phyloP scores from a whole-genome alignment of 92 coral and sea anemone genomes.

The Umimayanthus chanpuru region DNA sequence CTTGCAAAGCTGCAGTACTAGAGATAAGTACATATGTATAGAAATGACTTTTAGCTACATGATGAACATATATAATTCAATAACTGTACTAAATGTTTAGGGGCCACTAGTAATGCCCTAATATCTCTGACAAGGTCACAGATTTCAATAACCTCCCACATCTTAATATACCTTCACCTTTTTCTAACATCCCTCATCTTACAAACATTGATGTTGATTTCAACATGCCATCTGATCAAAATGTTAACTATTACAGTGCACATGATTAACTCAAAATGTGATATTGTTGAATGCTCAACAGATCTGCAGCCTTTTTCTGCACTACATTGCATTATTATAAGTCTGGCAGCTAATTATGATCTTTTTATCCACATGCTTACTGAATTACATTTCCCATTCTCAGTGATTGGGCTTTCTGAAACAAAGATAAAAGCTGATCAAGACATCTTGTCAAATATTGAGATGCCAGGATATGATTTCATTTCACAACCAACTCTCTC shows the following conservation, averaged over 20 bases:
- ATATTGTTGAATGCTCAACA: slow-evolving; percentile 33
- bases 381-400: slow-evolving; percentile 5
- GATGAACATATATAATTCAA: too few relatives aligned
- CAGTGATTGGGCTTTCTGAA: slow-evolving; percentile 57
- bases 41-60: too few relatives aligned
- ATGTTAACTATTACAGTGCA: slow-evolving; percentile 10
- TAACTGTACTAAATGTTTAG: too few relatives aligned
- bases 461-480: too few relatives aligned
- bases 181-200: too few relatives aligned
- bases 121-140: neutral
- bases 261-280: slow-evolving; percentile 37
- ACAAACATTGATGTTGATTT: slow-evolving; percentile 1
- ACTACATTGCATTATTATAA: neutral
- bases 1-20: neutral
- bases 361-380: neutral
- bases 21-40: too few relatives aligned
- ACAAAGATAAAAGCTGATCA: neutral
- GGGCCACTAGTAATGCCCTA: too few relatives aligned
- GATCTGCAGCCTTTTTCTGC: slow-evolving; percentile 32
- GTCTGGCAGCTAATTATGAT: too few relatives aligned
- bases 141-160: slow-evolving; percentile 17
- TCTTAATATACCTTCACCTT: neutral
- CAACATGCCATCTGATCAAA: neutral
- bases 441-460: too few relatives aligned
- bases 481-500: too few relatives aligned